Percentiles rank a stretch among this genome's conserved stretches.
Conservation (phyloP, 2,113 vertebrate genomes). For the Percina caprodes region DNA sequence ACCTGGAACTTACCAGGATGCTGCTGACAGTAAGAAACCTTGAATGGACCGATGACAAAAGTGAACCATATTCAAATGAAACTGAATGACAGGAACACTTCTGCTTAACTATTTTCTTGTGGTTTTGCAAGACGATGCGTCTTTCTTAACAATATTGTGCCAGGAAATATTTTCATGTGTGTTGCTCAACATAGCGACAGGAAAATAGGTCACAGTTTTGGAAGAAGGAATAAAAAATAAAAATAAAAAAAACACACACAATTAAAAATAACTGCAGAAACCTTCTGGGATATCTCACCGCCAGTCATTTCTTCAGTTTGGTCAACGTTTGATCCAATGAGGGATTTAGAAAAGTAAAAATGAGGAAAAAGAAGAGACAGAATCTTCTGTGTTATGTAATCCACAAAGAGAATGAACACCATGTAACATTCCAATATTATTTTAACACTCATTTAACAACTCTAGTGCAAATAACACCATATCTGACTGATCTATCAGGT, state of each 20-base stretch:
- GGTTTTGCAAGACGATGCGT: slow-evolving; percentile 18
- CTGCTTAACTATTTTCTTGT: slow-evolving; percentile 53
- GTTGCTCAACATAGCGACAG: slow-evolving; percentile 44
- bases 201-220: slow-evolving; percentile 43
- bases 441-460: slow-evolving; percentile 62
- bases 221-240: slow-evolving; percentile 33
- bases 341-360: slow-evolving; percentile 29
- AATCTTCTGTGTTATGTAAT: slow-evolving; percentile 55
- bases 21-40: slow-evolving; percentile 41
- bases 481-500: slow-evolving; percentile 41
- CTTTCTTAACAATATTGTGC: slow-evolving; percentile 57
- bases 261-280: slow-evolving; percentile 16
- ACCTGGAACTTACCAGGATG: not conserved
- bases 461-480: slow-evolving; percentile 51
- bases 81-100: slow-evolving; percentile 50
- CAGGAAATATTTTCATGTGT: slow-evolving; percentile 42
- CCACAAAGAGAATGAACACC: slow-evolving; percentile 69
- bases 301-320: slow-evolving; percentile 37
- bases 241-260: slow-evolving; percentile 13
- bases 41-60: not conserved
- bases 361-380: slow-evolving; percentile 16
- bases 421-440: slow-evolving; percentile 64
- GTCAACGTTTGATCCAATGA: slow-evolving; percentile 22
- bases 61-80: slow-evolving; percentile 30
- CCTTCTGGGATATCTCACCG: slow-evolving; percentile 41